Evolutionary conservation across 2,888 invertebrate species (phyloP), one percentile per base, ranked within the genome.

Genomic region (Cataglyphis cursor): DNA sequence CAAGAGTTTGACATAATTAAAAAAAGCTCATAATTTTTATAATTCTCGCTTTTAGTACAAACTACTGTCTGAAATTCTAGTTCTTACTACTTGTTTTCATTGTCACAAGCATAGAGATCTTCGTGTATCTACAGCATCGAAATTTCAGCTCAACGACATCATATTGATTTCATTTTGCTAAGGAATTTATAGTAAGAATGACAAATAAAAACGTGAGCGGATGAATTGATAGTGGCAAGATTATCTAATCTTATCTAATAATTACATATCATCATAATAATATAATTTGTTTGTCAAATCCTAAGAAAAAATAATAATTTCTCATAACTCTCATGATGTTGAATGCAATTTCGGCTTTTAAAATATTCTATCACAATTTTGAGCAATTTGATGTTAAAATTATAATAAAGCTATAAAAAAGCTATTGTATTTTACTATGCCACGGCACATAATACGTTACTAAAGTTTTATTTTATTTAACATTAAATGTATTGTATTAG

Each of bases 111-210:
- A 21, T 41, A n/a, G 3, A 41, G 24, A 18, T 28, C 31, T 44
- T 68, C 24, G 44, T n/a, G 57, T 72, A 80, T 72, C 78, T 59
- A 31, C 35, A 44, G 28, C 78, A 80, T 80, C 78, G 78, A 80
- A 59, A 59, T 48, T 59, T 70, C 21, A 70, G 31, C 44, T 78
- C 72, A 61, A 48, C 72, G 59, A 48, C 8, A 48, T 72, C 35
- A 12, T 38, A 78, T 35, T 5, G 59, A 78, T 54, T 44, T 68
- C 31, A 70, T 31, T 72, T 10, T 8, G n/a, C n/a, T 8, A 51
- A 51, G 15, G 8, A 51, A 51, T 51, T 48, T 51, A 51, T 51
- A 51, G 8, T 2, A 51, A 6, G n/a, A n/a, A 51, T 51, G 48
- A 8, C 2, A 51, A 51, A 51, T n/a, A 4, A 21, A 64, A 21